A percentile compares a stretch with the other conserved stretches of the same genome.
Conservation (phyloP, 2,888 invertebrate species). For the Lepeophtheirus nordmannii region DNA sequence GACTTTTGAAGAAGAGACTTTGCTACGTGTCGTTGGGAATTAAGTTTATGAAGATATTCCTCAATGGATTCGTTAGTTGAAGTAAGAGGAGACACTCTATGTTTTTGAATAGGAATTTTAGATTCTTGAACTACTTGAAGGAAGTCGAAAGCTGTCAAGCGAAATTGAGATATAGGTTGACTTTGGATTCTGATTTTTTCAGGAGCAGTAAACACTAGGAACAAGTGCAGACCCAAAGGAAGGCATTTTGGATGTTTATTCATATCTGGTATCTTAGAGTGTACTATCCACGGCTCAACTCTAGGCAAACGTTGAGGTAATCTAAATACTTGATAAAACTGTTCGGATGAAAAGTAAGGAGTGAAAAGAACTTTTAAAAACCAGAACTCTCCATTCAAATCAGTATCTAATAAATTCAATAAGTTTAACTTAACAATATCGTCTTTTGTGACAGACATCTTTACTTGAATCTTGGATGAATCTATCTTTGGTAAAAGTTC, state of each 20-base stretch:
- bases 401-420: background rate
- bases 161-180: background rate
- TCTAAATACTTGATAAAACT: background rate
- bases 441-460: background rate
- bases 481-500: background rate
- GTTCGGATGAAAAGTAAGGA: background rate
- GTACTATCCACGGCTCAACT: background rate
- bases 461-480: background rate
- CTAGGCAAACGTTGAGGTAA: background rate
- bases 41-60: background rate
- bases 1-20: background rate
- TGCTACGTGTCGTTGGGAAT: background rate
- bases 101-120: background rate
- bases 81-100: background rate
- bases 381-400: background rate
- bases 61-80: background rate
- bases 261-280: background rate
- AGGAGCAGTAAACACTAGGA: background rate
- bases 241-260: background rate
- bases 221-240: background rate
- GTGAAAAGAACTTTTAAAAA: background rate
- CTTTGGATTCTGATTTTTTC: background rate
- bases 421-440: background rate
- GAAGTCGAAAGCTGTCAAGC: background rate
- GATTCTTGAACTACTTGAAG: background rate